Conservation (phyloP, 2,888 invertebrate genomes). For the Agapostemon virescens region DNA sequence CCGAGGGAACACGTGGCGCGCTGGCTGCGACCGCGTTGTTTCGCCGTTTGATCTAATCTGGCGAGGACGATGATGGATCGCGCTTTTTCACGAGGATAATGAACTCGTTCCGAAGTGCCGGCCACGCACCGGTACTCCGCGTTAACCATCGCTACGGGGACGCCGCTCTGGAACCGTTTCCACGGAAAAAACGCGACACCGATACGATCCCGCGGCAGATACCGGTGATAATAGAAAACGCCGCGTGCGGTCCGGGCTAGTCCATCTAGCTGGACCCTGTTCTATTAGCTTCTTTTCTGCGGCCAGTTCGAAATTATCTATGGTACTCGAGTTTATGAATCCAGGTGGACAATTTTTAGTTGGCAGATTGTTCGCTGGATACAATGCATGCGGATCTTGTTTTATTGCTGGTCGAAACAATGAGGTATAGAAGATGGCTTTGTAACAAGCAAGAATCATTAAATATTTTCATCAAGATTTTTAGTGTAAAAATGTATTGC, state of each 20-base stretch:
- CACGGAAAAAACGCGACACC: constrained; percentile 14
- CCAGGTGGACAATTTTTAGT: background rate
- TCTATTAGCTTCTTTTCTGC: background rate
- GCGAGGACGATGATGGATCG: constrained; percentile 56
- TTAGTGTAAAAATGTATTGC: too few relatives aligned
- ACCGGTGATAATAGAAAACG: constrained; percentile 45
- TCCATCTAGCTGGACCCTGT: background rate
- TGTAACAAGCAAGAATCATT: too few relatives aligned
- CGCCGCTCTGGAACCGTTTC: constrained; percentile 21
- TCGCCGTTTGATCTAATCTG: constrained; percentile 60
- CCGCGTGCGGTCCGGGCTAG: constrained; percentile 34
- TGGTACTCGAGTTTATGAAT: background rate
- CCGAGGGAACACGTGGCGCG: constrained; percentile 43
- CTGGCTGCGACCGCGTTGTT: constrained; percentile 35
- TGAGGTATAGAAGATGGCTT: too few relatives aligned
- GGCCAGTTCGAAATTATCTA: background rate
- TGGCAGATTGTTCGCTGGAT: background rate
- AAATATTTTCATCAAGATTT: too few relatives aligned
- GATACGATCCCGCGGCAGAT: constrained; percentile 27
- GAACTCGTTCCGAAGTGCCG: constrained; percentile 48
- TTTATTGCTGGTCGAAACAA: background rate
- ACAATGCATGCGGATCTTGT: background rate
- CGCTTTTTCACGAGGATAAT: constrained; percentile 52
- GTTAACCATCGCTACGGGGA: constrained; percentile 7
- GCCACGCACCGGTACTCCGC: constrained; percentile 3